Conservation (phyloP, 2,113 vertebrate genomes). For the Petromus typicus region DNA sequence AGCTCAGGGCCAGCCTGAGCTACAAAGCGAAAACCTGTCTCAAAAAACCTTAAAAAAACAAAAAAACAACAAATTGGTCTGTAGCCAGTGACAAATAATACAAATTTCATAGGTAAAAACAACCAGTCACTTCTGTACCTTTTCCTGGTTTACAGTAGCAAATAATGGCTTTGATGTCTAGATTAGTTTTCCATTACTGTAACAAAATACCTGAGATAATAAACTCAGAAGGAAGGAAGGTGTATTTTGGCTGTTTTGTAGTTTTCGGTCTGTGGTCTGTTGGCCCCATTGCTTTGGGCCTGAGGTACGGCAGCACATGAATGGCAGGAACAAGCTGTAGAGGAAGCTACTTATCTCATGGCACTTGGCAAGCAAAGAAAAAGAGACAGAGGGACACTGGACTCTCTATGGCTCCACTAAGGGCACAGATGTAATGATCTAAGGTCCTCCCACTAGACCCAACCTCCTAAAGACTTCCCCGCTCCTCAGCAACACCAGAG, state of each 20-base stretch:
- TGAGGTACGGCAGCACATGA: neutral
- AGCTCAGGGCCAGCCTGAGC: too few species aligned
- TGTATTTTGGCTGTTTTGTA: neutral
- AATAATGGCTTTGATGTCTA: neutral
- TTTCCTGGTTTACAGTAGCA: neutral
- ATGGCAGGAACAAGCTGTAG: neutral
- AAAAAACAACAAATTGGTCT: too few species aligned
- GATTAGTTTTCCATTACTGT: neutral
- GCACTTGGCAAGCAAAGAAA: neutral
- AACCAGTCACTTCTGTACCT: neutral
- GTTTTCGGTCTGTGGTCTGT: constrained; percentile 47
- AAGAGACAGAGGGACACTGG: neutral
- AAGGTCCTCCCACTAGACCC: neutral
- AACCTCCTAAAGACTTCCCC: neutral
- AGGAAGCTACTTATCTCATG: neutral
- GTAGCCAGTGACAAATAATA: constrained; percentile 14
- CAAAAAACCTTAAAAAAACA: too few species aligned
- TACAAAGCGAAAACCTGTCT: too few species aligned
- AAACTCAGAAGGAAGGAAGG: neutral
- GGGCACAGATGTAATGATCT: neutral
- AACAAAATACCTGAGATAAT: neutral
- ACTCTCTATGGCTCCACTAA: neutral
- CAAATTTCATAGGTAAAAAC: neutral
- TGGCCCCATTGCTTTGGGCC: neutral
- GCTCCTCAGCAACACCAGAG: neutral